phyloP scores from a whole-genome alignment of 2,113 vertebrate genomes.

The Mustela nigripes region DNA sequence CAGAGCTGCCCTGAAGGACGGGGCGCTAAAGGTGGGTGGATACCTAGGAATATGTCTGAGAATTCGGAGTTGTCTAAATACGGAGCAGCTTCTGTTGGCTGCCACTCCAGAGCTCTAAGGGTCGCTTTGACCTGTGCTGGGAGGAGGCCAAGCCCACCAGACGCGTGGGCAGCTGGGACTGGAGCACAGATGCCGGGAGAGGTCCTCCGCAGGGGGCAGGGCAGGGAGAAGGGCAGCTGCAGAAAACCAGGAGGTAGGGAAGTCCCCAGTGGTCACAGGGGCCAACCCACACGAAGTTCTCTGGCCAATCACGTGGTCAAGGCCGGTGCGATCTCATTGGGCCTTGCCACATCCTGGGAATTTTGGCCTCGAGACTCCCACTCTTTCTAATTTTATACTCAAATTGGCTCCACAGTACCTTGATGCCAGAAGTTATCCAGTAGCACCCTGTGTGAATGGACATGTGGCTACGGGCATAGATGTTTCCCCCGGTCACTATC shows the following conservation, averaged over 20 bases:
- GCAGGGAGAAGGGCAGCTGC: background rate
- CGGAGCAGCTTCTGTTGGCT: background rate
- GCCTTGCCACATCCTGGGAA: accelerated
- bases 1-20: background rate
- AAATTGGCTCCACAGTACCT: accelerated
- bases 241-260: background rate
- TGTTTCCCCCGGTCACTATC: background rate
- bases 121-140: background rate
- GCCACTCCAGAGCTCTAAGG: background rate
- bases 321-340: accelerated
- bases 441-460: background rate
- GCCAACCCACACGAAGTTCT: background rate
- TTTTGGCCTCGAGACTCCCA: background rate
- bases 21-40: accelerated
- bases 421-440: too few species aligned
- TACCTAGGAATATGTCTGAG: background rate
- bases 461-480: background rate
- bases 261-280: accelerated
- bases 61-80: accelerated
- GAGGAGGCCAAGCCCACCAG: background rate
- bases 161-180: background rate
- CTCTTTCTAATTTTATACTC: background rate
- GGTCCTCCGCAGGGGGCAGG: background rate
- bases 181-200: background rate
- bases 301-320: accelerated